Base-by-base conservation (phyloP, 2,888 invertebrate species). In the Phengaris arion region DNA sequence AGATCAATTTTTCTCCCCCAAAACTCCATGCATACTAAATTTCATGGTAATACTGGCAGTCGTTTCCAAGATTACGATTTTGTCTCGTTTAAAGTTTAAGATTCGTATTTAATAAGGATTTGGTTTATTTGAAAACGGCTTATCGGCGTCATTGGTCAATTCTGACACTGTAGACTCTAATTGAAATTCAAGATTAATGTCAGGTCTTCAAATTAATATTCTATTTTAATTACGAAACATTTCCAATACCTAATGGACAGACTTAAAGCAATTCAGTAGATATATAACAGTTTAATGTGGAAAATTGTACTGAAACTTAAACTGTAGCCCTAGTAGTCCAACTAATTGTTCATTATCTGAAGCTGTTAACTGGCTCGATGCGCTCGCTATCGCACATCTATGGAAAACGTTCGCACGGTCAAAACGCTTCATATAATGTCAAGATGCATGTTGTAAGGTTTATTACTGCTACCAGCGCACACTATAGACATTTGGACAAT, bases 401-500 rank as follows among this genome's bases (percentile, higher is more conserved):
- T 93, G 93, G 85, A 92, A 93, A 86, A 78, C 73, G 78, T 89
- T 92, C 92, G 80, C 92, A 92, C 89, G 88, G 81, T 81, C 80
- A 81, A 81, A 85, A 89, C 87, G 87, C 87, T 89, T 85, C 87
- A 91, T 88, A 84, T 88, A 93, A 93, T 93, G 93, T 92, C 93
- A 93, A 90, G 92, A 92, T 89, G 88, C 86, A 86, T 84, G 84
- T 92, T 91, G 89, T 86, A 92, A 91, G 80, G 79, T 75, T 76
- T 75, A 77, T 76, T 78, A 76, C 78, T 79, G 78, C 75, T 80
- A 76, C 6, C 13, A 51, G 59, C 74, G 22, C 48, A 48, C 48
- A 74, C 2, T 59, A 13, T 15, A 4, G 52, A 7, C 48, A 12
- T 52, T 9, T 52, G 6, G 57, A 15, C 8, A 8, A 3, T 35